Evolutionary conservation across 1,140 invertebrate genomes (phyloP).

Genomic region (Brachionus plicatilis): DNA sequence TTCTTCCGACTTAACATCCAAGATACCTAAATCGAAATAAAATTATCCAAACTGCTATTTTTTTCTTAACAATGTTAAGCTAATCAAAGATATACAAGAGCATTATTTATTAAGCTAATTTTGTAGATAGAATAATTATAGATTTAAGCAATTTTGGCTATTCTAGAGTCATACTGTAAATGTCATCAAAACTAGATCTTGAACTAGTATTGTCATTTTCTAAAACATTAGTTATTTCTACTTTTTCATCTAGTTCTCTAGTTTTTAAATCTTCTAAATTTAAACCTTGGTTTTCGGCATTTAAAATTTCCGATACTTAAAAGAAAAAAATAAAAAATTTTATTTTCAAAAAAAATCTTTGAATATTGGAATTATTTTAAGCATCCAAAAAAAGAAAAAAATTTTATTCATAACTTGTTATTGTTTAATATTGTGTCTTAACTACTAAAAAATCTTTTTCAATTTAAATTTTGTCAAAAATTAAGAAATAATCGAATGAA

Average conservation of each 20-base stretch:
- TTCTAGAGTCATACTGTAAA: neutral
- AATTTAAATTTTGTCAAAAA: too few species aligned
- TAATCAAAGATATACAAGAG: neutral
- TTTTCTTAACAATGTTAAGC: neutral
- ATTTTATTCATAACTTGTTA: too few species aligned
- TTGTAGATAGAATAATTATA: neutral
- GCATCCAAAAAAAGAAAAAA: too few species aligned
- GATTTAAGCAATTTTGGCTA: neutral
- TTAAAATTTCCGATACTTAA: neutral
- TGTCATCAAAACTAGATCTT: neutral
- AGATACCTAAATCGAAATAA: neutral
- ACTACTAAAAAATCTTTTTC: too few species aligned
- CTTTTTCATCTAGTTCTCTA: neutral
- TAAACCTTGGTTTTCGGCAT: neutral
- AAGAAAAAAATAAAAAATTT: neutral
- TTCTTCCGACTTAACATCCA: neutral
- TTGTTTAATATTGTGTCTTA: too few species aligned
- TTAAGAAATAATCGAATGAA: too few species aligned
- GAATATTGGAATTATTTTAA: neutral
- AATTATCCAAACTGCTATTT: neutral
- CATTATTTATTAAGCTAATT: conserved; percentile 4
- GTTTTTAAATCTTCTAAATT: conserved; percentile 5
- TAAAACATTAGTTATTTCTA: neutral
- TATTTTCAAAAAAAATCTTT: neutral
- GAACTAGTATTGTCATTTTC: neutral